These are phyloP conservation scores for Cosmopolites sordidus DNA, from an alignment of 2,888 invertebrate genomes.

Conservation along the genomic window DNA sequence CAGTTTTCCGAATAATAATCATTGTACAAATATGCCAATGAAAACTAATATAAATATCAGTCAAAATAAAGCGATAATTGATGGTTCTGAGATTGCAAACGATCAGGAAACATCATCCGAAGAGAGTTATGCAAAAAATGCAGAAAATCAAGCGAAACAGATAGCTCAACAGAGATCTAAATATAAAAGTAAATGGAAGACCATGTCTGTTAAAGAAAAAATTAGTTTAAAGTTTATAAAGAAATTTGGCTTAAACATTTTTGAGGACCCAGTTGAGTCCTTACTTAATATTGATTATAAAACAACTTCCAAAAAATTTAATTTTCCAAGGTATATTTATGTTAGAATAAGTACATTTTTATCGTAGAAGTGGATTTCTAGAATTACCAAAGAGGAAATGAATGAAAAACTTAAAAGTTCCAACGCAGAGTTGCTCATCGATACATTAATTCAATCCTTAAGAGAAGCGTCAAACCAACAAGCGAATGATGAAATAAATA, in stretches of 20 bases:
- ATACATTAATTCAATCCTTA: not conserved
- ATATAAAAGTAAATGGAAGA: not conserved
- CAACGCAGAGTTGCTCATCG: not conserved
- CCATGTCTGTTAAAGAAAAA: conserved; percentile 2
- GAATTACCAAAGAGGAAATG: conserved; percentile 3
- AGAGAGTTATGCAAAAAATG: not conserved
- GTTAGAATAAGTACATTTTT: too few species aligned
- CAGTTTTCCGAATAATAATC: too few species aligned
- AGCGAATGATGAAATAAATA: not conserved
- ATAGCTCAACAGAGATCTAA: not conserved
- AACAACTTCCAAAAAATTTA: not conserved
- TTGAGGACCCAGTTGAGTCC: conserved; percentile 4
- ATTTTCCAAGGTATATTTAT: conserved; percentile 4
- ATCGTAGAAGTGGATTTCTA: conserved; percentile 1
- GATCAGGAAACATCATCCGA: not conserved
- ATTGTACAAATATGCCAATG: too few species aligned
- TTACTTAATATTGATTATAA: conserved; percentile 10
- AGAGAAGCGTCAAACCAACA: not conserved
- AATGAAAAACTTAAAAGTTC: conserved; percentile 5
- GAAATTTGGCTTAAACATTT: conserved; percentile 10
- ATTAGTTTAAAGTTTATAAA: conserved; percentile 1
- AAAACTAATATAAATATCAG: too few species aligned
- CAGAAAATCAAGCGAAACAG: not conserved
- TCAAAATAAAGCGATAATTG: not conserved
- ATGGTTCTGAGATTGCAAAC: not conserved